These are phyloP conservation scores for Lepeophtheirus nordmannii DNA, from an alignment of 2,888 invertebrate genomes.

Conservation along the genomic window DNA sequence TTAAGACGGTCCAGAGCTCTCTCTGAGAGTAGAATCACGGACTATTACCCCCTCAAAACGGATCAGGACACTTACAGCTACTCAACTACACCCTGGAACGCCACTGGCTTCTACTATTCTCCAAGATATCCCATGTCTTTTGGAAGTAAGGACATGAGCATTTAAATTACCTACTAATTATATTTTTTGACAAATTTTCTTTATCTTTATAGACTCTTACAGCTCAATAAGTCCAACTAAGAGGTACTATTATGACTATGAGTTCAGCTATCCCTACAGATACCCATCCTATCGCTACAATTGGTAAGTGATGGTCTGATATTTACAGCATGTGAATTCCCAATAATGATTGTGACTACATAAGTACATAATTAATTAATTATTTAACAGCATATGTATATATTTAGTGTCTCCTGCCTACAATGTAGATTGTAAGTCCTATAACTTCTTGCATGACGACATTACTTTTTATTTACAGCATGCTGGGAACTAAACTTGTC, in stretches of 20 bases:
- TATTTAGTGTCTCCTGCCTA: too few species aligned
- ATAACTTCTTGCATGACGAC: too few species aligned
- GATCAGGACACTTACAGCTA: not conserved
- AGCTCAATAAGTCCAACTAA: not conserved
- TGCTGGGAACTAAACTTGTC: too few species aligned
- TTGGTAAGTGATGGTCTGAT: not conserved
- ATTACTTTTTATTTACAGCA: too few species aligned
- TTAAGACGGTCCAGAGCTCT: constrained; percentile 6
- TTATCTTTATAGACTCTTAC: not conserved
- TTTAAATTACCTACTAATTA: too few species aligned
- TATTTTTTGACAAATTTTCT: not conserved
- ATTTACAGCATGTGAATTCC: too few species aligned
- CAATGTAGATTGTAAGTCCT: too few species aligned
- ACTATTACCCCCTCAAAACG: not conserved
- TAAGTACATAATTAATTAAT: too few species aligned
- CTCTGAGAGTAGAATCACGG: constrained; percentile 11
- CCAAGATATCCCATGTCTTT: constrained; percentile 17
- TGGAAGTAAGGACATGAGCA: not conserved
- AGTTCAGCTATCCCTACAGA: not conserved
- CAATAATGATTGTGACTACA: too few species aligned
- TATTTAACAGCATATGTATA: too few species aligned
- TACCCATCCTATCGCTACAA: constrained; percentile 1
- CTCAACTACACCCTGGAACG: constrained; percentile 20
- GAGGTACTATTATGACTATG: not conserved
- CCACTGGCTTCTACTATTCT: constrained; percentile 22